phyloP scores from a whole-genome alignment of 2,888 invertebrate species.

The Watsonalla cultraria region DNA sequence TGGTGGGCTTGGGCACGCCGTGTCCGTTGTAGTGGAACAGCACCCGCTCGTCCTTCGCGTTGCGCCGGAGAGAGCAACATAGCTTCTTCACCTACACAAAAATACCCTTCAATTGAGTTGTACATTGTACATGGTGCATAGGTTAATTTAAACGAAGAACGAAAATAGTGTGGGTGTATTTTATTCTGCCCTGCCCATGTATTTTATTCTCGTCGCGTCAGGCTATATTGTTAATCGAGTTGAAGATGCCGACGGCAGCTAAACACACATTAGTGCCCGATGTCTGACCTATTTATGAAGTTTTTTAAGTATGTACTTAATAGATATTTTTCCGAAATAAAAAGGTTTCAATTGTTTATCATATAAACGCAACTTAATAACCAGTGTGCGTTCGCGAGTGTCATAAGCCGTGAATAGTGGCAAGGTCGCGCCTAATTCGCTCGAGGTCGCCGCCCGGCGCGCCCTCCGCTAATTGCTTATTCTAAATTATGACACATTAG shows the following conservation, averaged over 20 bases:
- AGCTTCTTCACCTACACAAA: constrained; percentile 89
- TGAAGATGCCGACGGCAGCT: too few species aligned
- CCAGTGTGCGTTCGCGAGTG: neutral
- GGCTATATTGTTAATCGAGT: too few species aligned
- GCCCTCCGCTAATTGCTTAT: constrained; percentile 16
- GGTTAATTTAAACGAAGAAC: neutral
- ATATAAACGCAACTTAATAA: neutral
- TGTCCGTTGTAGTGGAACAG: constrained; percentile 99
- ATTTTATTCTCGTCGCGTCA: too few species aligned
- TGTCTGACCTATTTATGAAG: too few species aligned
- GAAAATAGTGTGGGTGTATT: too few species aligned
- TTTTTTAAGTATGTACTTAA: too few species aligned
- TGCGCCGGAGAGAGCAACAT: constrained; percentile 94
- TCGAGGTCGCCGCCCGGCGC: constrained; percentile 12
- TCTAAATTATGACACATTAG: neutral
- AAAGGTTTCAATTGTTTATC: too few species aligned
- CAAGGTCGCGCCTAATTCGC: neutral
- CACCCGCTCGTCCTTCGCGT: constrained; percentile 98
- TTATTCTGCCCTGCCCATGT: too few species aligned
- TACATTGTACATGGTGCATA: neutral
- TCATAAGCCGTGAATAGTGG: too few species aligned
- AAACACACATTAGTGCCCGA: too few species aligned
- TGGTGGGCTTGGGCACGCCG: constrained; percentile 98
- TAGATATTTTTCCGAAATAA: too few species aligned
- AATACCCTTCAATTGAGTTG: neutral